Conservation (phyloP, 2,113 vertebrate genomes). For the Gymnarchus niloticus region DNA sequence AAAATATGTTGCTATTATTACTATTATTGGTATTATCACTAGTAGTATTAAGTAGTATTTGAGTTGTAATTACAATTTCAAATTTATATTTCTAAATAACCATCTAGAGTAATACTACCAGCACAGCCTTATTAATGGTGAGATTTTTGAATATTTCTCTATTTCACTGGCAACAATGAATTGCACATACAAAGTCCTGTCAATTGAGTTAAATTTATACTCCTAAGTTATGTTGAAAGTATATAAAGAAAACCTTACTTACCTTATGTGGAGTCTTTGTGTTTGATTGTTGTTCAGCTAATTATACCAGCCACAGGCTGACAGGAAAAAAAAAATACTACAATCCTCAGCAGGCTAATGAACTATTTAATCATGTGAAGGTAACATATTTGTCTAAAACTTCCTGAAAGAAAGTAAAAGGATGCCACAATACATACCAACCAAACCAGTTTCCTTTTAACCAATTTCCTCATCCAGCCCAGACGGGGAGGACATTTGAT, state of each 20-base stretch:
- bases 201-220: not conserved
- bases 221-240: not conserved
- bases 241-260: not conserved
- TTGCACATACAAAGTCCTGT: not conserved
- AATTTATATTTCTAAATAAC: not conserved
- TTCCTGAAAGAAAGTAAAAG: not conserved
- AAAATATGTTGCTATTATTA: not conserved
- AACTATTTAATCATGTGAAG: not conserved
- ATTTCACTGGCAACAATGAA: not conserved
- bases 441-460: conserved; percentile 12
- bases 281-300: not conserved
- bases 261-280: not conserved
- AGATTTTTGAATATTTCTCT: not conserved
- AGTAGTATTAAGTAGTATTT: not conserved
- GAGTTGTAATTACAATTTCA: not conserved
- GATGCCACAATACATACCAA: not conserved
- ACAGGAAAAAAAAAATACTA: not conserved
- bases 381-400: not conserved
- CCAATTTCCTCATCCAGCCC: not conserved
- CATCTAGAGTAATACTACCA: no score
- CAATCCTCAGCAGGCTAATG: not conserved
- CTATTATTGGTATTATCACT: not conserved
- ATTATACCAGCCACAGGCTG: not conserved
- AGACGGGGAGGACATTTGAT: not conserved
- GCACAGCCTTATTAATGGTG: not conserved